phyloP scores from a whole-genome alignment of 2,888 invertebrate species.

The Lepas anatifera region DNA sequence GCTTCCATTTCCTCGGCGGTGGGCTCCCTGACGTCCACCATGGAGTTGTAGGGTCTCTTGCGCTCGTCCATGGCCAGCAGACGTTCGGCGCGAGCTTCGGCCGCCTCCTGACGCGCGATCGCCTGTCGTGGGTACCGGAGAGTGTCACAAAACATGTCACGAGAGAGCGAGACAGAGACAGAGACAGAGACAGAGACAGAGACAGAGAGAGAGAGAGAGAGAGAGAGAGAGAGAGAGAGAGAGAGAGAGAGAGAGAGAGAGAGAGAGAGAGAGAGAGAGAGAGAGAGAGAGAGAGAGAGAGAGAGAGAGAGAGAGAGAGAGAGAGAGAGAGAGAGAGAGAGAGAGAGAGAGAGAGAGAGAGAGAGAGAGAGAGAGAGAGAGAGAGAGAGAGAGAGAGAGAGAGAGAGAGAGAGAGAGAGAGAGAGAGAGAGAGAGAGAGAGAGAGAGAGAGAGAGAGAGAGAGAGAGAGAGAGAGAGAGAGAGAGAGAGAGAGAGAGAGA shows the following conservation, averaged over 20 bases:
- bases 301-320: not conserved
- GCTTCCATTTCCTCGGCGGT: conserved; percentile 89
- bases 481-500: too few relatives aligned
- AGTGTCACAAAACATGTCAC: too few relatives aligned
- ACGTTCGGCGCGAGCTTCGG: conserved; percentile 44
- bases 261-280: not conserved
- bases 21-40: conserved; percentile 68
- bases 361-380: not conserved
- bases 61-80: conserved; percentile 67
- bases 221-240: not conserved
- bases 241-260: conserved; percentile 8
- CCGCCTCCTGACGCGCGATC: conserved; percentile 24
- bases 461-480: too few relatives aligned
- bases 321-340: not conserved
- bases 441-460: not conserved
- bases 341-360: not conserved
- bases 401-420: not conserved
- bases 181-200: not conserved
- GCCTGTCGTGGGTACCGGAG: too few relatives aligned
- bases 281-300: not conserved
- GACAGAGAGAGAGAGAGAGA: not conserved
- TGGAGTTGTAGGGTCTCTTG: conserved; percentile 82
- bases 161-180: not conserved
- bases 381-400: not conserved
- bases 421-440: not conserved